A percentile compares a stretch with the other conserved stretches of the same genome.
Conservation (phyloP, 2,113 vertebrate species). For the Pseudopipra pipra region DNA sequence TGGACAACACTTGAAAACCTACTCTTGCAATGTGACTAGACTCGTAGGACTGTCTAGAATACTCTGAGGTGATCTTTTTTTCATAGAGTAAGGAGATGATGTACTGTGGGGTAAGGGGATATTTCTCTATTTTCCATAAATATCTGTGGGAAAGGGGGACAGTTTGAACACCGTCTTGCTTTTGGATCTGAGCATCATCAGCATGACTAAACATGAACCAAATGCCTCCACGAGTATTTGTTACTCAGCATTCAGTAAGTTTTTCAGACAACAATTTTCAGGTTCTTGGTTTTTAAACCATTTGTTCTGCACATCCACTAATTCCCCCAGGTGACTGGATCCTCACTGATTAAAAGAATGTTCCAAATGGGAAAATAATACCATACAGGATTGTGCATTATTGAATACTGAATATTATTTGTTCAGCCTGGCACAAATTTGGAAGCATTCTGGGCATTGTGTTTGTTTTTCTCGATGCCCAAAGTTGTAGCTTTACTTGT, state of each 20-base stretch:
- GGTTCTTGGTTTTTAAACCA: neutral
- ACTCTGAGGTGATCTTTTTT: neutral
- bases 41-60: neutral
- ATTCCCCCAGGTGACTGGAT: neutral
- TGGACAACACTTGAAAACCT: neutral
- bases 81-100: neutral
- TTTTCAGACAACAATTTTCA: neutral
- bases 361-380: neutral
- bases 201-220: neutral
- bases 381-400: neutral
- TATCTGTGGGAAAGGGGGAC: neutral
- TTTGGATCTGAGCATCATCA: neutral
- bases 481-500: neutral
- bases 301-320: neutral
- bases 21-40: neutral
- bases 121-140: neutral
- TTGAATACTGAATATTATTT: neutral
- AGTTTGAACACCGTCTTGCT: neutral
- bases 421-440: constrained; percentile 12
- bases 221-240: neutral
- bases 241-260: neutral
- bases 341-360: neutral
- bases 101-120: no score
- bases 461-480: neutral
- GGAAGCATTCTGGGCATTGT: constrained; percentile 18